A percentile compares a stretch with the other conserved stretches of the same genome.
Conservation (phyloP, 2,888 invertebrate genomes). For the Nomada goodeniana region DNA sequence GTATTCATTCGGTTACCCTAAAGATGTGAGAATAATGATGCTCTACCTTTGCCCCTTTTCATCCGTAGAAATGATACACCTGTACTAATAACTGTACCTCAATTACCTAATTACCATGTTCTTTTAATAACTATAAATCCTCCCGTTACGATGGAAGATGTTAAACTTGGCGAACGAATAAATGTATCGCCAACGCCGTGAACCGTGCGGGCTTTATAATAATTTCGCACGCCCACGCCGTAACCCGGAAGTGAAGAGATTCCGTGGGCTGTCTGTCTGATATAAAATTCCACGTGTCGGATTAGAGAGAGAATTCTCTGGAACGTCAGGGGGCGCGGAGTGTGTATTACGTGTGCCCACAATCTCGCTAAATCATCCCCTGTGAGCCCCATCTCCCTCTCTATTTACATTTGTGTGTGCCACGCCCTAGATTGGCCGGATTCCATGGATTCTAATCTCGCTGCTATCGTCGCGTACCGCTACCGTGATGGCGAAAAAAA, state of each 20-base stretch:
- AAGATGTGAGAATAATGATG: no score
- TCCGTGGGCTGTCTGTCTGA: neutral
- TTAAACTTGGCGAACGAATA: neutral
- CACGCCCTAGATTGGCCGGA: conserved; percentile 49
- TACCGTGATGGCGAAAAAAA: neutral
- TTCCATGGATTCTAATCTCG: conserved; percentile 33
- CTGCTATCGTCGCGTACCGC: neutral
- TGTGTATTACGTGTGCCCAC: neutral
- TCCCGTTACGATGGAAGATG: neutral
- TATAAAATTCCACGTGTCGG: conserved; percentile 42
- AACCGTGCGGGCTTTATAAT: no score
- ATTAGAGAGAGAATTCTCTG: neutral
- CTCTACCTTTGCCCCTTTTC: no score
- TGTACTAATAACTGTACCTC: no score
- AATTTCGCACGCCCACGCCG: neutral
- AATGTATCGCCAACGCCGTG: neutral
- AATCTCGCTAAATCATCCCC: neutral
- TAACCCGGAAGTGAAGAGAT: no score
- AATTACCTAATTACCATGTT: no score
- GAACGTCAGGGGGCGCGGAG: neutral
- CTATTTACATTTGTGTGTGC: conserved; percentile 45
- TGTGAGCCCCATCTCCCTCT: neutral
- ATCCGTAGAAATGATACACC: no score
- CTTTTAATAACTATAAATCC: no score
- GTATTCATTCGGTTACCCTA: no score